Evolutionary conservation across 2,797 vertebrate genomes (phyloP).

Genomic region (Micromesistius poutassou): DNA sequence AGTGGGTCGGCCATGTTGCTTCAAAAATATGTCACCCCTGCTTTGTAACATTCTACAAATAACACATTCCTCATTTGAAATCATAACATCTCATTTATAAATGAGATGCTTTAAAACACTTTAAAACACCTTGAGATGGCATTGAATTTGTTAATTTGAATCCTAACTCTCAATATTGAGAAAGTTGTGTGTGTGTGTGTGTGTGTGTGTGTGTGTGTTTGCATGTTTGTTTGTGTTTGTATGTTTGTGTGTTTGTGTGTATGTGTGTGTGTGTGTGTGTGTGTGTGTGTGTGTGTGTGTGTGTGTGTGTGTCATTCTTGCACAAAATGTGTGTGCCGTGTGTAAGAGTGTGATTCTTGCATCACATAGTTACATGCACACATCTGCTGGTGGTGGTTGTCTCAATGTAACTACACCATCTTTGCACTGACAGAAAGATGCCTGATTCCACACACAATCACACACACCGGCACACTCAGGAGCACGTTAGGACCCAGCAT

Average conservation of each 20-base stretch:
- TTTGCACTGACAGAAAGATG: not conserved
- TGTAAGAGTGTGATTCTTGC: not conserved
- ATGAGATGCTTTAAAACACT: no score
- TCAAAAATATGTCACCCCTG: not conserved
- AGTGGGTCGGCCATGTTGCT: not conserved
- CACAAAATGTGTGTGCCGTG: not conserved
- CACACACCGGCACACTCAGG: not conserved
- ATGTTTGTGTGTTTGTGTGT: no score
- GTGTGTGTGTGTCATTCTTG: not conserved
- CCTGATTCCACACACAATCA: not conserved
- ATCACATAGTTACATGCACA: not conserved
- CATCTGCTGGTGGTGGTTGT: not conserved
- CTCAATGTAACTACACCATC: not conserved
- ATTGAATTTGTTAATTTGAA: not conserved
- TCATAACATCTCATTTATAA: not conserved
- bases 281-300: not conserved
- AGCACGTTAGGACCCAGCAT: not conserved
- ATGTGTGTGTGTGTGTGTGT: not conserved
- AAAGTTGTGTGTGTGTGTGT: not conserved
- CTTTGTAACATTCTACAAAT: not conserved
- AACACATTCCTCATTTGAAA: not conserved
- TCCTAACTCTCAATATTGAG: not conserved
- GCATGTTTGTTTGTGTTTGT: not conserved
- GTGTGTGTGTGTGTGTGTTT: not conserved
- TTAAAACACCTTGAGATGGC: not conserved